phyloP scores from a whole-genome alignment of 2,113 vertebrate species.

The Malurus melanocephalus region DNA sequence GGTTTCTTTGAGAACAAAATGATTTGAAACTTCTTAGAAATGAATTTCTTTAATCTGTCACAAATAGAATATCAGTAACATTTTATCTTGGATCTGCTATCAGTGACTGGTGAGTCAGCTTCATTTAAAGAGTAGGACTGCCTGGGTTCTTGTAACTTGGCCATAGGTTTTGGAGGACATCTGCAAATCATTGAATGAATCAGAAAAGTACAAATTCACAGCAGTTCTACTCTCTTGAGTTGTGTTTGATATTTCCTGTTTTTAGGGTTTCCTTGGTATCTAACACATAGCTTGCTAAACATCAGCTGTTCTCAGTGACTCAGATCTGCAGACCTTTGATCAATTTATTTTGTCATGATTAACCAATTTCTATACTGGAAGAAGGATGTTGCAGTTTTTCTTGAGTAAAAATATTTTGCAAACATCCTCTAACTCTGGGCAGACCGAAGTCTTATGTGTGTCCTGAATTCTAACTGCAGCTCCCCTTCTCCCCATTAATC shows the following conservation, averaged over 20 bases:
- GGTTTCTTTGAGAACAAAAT: conserved; percentile 20
- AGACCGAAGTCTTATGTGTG: not conserved
- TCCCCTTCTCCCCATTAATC: not conserved
- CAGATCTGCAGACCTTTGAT: conserved; percentile 69
- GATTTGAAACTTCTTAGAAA: conserved; percentile 36
- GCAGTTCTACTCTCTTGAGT: conserved; percentile 69
- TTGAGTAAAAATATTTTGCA: conserved; percentile 25
- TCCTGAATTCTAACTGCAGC: not conserved
- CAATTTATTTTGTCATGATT: conserved; percentile 70
- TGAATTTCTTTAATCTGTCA: not conserved
- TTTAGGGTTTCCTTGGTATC: conserved; percentile 80
- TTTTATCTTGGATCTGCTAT: not conserved
- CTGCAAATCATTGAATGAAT: conserved; percentile 79
- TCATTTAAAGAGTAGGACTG: conserved; percentile 17
- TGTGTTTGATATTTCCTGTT: conserved; percentile 81
- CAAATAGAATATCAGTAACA: not conserved
- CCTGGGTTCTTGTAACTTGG: conserved; percentile 60
- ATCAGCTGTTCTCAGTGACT: conserved; percentile 72
- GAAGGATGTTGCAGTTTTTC: not conserved
- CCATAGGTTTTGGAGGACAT: conserved; percentile 71
- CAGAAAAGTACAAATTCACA: conserved; percentile 72
- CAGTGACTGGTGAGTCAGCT: conserved; percentile 1
- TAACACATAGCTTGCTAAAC: conserved; percentile 69
- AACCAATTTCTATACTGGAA: conserved; percentile 58
- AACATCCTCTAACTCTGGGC: not conserved